phyloP scores from a whole-genome alignment of 1,140 invertebrate species.

The Catajapyx aquilonaris region DNA sequence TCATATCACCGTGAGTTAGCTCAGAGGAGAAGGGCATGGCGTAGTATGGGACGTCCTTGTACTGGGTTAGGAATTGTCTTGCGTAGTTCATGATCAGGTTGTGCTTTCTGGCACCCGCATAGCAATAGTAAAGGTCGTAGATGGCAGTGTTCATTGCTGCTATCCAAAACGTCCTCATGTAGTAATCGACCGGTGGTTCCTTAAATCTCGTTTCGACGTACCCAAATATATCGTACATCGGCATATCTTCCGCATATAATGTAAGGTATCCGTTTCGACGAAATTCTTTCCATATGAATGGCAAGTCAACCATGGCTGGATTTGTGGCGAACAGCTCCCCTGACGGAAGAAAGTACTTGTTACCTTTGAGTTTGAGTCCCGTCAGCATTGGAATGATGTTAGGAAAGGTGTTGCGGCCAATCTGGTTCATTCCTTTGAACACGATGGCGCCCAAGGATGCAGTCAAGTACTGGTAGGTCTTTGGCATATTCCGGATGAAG shows the following conservation, averaged over 20 bases:
- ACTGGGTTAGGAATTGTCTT: not conserved
- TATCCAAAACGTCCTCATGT: conserved; percentile 15
- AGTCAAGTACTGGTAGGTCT: conserved; percentile 34
- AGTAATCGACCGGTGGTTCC: conserved; percentile 17
- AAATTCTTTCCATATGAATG: too few species aligned
- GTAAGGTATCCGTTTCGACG: conserved; percentile 19
- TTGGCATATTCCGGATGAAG: conserved; percentile 57
- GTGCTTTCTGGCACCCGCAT: not conserved
- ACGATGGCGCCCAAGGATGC: conserved; percentile 37
- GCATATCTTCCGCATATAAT: conserved; percentile 17
- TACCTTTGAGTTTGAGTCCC: conserved; percentile 29
- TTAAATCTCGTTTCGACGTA: conserved; percentile 17
- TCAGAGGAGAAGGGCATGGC: not conserved
- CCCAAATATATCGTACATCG: conserved; percentile 16
- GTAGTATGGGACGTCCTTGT: not conserved
- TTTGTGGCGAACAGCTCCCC: too few species aligned
- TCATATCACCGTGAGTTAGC: not conserved
- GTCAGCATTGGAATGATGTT: conserved; percentile 52
- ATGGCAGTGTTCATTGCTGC: not conserved
- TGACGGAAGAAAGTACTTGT: too few species aligned
- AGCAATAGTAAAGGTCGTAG: not conserved
- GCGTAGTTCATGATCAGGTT: not conserved
- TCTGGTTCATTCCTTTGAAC: conserved; percentile 55
- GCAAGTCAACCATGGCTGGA: too few species aligned
- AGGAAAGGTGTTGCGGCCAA: conserved; percentile 65